Evolutionary conservation across 2,888 invertebrate species (phyloP), one percentile per base, ranked within the genome.

Genomic region (Limnephilus lunatus): DNA sequence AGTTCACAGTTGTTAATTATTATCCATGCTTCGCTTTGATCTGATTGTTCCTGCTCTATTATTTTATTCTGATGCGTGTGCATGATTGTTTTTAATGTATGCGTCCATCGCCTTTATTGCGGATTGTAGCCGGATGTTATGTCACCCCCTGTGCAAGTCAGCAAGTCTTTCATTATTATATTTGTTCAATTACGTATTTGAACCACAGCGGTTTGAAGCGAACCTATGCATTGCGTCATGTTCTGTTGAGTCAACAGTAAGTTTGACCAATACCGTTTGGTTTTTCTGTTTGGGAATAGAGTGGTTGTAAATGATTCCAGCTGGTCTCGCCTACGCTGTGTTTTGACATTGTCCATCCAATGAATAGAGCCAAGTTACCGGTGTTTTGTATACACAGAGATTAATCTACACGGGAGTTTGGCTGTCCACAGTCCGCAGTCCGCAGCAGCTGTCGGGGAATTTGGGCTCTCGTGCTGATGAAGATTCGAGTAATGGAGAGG

Each of bases 401-500:
- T 68, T 68, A 68, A 68, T 68, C 68, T 68, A 25, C 68, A 2
- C 68, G 68, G 68, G 25, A 68, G n/a, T 25, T 68, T n/a, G 25
- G 25, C 68, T 68, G 25, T 48, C n/a, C 68, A 68, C 82, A 31
- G 82, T 82, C 82, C 14, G 31, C 82, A 31, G 82, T 82, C 82
- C 14, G 31, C 82, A 5, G 82, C 82, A 31, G 31, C 82, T 82
- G 82, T 82, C 9, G 30, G 15, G 53, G 87, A 53, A 85, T 85
- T 44, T 39, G 44, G 85, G 39, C 32, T 25, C 32, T 85, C 85
- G 35, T 35, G 85, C 85, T 85, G 44, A 39, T 39, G 35, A 39
- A 85, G 85, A 85, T 32, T 85, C 19, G 25, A 85, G 44, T 44
- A 48, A 53, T 32, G 1, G 87, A 30, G 88, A 88, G 88, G 53